Conservation (phyloP, 2,113 vertebrate species). For the Alethe diademata region DNA sequence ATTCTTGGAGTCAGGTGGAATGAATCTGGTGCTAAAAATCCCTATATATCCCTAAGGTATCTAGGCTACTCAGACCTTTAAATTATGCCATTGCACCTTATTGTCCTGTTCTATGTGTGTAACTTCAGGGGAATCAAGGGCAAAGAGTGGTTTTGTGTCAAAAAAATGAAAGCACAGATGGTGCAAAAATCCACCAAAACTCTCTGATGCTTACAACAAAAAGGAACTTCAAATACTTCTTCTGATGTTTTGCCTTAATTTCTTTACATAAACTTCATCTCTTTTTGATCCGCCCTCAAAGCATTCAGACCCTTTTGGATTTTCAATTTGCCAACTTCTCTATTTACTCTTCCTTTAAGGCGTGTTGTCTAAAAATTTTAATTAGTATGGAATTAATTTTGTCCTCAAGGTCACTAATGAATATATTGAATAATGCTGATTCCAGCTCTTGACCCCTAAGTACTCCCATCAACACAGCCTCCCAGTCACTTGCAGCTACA, state of each 20-base stretch:
- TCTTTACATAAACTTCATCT: not conserved
- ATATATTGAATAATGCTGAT: constrained; percentile 13
- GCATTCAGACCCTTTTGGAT: not conserved
- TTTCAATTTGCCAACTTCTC: constrained; percentile 16
- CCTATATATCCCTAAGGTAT: not conserved
- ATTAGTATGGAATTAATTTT: constrained; percentile 26
- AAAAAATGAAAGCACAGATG: not conserved
- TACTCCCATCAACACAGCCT: not conserved
- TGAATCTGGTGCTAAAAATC: not conserved
- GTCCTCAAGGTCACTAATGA: constrained; percentile 4
- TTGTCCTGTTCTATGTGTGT: not conserved
- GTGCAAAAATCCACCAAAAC: not conserved
- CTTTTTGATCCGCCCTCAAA: not conserved
- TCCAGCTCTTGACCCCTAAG: not conserved
- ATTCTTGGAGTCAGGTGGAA: not conserved
- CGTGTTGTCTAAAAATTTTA: constrained; percentile 1
- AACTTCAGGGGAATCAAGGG: not conserved
- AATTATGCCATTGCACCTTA: not conserved
- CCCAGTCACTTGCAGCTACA: not conserved
- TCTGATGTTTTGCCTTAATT: not conserved
- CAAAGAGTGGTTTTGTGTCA: not conserved
- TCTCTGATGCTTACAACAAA: not conserved
- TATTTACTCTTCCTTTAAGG: constrained; percentile 13
- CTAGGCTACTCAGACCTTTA: not conserved
- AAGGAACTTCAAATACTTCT: not conserved